A percentile compares a stretch with the other conserved stretches of the same genome.
Evolutionary conservation across 2,113 vertebrate genomes (phyloP).

Genomic region (Silurus meridionalis): DNA sequence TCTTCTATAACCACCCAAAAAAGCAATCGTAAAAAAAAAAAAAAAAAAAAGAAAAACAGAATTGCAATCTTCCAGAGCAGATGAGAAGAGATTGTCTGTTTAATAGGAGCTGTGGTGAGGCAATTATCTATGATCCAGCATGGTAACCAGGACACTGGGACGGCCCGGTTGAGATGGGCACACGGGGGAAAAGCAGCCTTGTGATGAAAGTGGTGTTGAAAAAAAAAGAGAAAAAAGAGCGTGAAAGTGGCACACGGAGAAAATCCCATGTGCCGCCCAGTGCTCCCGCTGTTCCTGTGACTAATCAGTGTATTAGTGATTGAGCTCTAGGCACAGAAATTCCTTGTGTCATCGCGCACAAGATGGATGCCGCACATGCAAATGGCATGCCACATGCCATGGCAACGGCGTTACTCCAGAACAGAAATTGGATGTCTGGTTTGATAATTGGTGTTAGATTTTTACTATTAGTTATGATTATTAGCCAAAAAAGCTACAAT

Average conservation of each 20-base stretch:
- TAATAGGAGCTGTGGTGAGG: conserved; percentile 56
- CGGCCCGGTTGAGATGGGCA: background rate
- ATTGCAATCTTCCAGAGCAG: conserved; percentile 52
- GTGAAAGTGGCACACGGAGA: conserved; percentile 14
- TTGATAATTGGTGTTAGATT: background rate
- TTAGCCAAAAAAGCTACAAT: background rate
- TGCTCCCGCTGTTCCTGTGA: conserved; percentile 5
- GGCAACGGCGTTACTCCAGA: background rate
- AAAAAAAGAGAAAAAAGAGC: background rate
- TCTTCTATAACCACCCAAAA: conserved; percentile 43
- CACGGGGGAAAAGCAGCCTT: background rate
- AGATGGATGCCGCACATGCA: background rate
- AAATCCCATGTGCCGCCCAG: background rate
- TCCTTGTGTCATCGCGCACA: background rate
- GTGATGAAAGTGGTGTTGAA: background rate
- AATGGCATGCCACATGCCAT: background rate
- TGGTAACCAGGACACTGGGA: conserved; percentile 39
- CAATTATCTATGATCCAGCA: conserved; percentile 58
- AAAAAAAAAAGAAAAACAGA: conserved; percentile 54
- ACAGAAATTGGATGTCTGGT: background rate
- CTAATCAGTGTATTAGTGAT: conserved; percentile 26
- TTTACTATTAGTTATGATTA: background rate
- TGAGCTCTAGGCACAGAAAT: background rate
- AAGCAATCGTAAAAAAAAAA: conserved; percentile 54
- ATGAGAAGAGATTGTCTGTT: conserved; percentile 54